Evolutionary conservation across 2,113 vertebrate genomes (phyloP), one percentile per base, ranked within the genome.

Genomic region (Corythoichthys intestinalis): DNA sequence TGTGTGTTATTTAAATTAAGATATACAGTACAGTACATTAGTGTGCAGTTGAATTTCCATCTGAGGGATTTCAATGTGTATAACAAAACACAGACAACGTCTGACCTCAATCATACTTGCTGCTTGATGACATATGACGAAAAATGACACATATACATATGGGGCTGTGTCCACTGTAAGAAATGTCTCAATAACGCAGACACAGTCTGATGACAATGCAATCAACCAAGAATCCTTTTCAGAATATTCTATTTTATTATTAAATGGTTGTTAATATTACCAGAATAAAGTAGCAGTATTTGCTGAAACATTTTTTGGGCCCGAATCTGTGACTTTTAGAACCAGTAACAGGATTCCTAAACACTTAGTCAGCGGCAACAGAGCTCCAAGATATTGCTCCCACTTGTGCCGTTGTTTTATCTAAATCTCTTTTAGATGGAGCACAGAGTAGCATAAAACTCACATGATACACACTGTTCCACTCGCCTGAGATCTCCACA

Each of bases 401-500:
- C 15, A 5, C 15, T 52, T 54, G n/a, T 54, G n/a, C n/a, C 9
- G 20, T 54, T 34, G 4, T 6, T 4, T 46, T 44, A n/a, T 28
- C 7, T n/a, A 61, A 2, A 39, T n/a, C 17, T 63, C 4, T 8
- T 11, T 28, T 5, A 34, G 11, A 47, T 2, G 5, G 20, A 20
- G 10, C 39, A 47, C n/a, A 1, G 2, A 20, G 28, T 50, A 2
- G 35, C 3, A 9, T 13, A 62, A 37, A 10, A 85, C 95, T 96
- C 85, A 98, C 94, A 3, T 94, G 94, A 70, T 91, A 92, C 60
- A 82, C 87, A 69, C 86, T 91, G 79, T 91, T 91, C 86, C 92
- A 93, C 47, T 86, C 88, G 28, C 89, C 87, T 54, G 85, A 88
- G 65, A 93, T 39, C 46, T 94, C 91, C 71, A 92, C 75, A 17